Conservation (phyloP, 2,113 vertebrate genomes). For the Laterallus jamaicensis region DNA sequence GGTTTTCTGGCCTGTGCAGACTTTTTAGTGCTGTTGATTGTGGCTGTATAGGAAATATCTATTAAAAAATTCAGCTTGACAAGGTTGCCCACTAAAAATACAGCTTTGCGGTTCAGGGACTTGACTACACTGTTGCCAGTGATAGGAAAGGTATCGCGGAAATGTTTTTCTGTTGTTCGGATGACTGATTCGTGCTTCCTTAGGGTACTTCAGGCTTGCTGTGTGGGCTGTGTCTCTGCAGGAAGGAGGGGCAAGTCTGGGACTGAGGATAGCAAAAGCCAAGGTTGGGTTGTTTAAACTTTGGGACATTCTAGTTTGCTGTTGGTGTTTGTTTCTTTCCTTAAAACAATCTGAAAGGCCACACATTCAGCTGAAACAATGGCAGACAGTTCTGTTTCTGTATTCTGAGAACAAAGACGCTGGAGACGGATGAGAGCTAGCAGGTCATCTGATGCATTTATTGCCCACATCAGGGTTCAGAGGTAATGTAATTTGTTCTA, state of each 20-base stretch:
- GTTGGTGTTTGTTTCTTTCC: background rate
- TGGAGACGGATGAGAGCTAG: background rate
- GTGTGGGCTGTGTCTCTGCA: no score
- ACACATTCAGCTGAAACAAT: background rate
- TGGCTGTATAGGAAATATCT: background rate
- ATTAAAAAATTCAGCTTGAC: background rate
- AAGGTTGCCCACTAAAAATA: background rate
- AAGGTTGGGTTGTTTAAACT: background rate
- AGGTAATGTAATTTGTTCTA: background rate
- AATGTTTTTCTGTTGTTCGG: background rate
- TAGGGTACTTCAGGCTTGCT: background rate
- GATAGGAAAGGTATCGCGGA: background rate
- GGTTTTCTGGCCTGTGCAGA: background rate
- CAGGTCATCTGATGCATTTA: background rate
- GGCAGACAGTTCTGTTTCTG: background rate
- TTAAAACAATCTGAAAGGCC: background rate
- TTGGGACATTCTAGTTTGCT: fast-evolving
- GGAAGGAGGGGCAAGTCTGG: background rate
- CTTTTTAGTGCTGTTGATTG: background rate
- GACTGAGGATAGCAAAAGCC: background rate
- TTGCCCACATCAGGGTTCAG: background rate
- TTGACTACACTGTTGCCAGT: background rate
- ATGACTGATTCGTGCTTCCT: background rate
- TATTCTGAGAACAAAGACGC: background rate
- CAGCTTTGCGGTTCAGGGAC: background rate